Evolutionary conservation across 2,113 vertebrate species (phyloP), one percentile per base, ranked within the genome.

Genomic region (Macquaria ambigua): DNA sequence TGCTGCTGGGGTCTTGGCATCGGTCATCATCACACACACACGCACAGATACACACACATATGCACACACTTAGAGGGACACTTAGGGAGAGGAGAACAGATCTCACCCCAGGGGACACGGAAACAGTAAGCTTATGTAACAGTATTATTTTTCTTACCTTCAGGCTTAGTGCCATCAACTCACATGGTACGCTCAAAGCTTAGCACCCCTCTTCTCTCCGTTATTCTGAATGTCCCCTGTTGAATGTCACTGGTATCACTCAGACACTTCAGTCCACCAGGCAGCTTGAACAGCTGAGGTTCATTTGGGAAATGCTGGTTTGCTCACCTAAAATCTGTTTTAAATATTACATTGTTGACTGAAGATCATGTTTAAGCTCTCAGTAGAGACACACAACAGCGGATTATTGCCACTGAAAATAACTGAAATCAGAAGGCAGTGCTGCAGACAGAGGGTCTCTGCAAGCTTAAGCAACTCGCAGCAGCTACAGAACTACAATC

Each of bases 81-180:
- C 58, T 83, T 34, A 21, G 23, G 61, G 25, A 63, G 39, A 66
- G 48, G 56, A 83, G 85, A 73, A 82, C 74, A 72, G 58, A 67
- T 15, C 53, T 73, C 70, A 73, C 79, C 70, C 18, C 41, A 18
- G 82, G 66, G 48, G 61, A 56, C 74, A 28, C 20, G 48, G 56
- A 56, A 69, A 68, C 77, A 78, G 37, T 81, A 50, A 80, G 77
- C 83, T 93, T 90, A 92, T 79, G 68, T 86, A 92, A 92, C 71
- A 62, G 80, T 28, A 67, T 75, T 85, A 73, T 64, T 88, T 83
- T 66, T 74, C 34, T 81, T 52, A 77, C 85, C 67, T 82, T 3
- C 31, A 73, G 85, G 84, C 73, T 82, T 43, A 34, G 43, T 83
- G 66, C 50, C 53, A 56, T 88, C 61, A 68, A 43, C 74, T 85